A percentile compares a stretch with the other conserved stretches of the same genome.
phyloP scores from a whole-genome alignment of 2,797 vertebrate species.

The Manis javanica region DNA sequence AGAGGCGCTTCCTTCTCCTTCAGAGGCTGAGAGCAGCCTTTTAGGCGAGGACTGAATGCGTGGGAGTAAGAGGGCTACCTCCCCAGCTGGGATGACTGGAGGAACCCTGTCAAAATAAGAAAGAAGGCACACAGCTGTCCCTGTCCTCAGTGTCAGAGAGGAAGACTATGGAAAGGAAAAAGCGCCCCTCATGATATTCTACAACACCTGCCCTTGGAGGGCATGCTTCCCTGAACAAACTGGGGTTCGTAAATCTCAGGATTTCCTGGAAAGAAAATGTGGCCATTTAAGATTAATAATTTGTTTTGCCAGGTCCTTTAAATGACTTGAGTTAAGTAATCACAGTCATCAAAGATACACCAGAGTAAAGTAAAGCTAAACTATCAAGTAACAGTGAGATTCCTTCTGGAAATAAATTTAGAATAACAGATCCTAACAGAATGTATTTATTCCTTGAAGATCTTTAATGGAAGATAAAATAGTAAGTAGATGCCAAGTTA shows the following conservation, averaged over 20 bases:
- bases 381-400: neutral
- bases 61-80: too few relatives aligned
- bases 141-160: neutral
- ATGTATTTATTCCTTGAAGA: constrained; percentile 43
- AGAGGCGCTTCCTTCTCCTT: neutral
- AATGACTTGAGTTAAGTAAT: neutral
- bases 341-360: constrained; percentile 19
- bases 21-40: neutral
- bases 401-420: neutral
- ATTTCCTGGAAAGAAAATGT: neutral
- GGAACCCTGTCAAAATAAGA: neutral
- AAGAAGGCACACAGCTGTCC: neutral
- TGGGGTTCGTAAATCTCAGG: neutral
- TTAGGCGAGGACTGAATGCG: neutral
- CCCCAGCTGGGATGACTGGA: neutral
- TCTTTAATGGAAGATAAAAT: constrained; percentile 16
- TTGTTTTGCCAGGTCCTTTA: constrained; percentile 11
- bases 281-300: neutral
- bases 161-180: neutral
- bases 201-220: neutral
- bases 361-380: neutral
- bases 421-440: constrained; percentile 32
- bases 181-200: neutral
- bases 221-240: neutral
- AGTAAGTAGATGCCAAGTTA: neutral